Base-by-base conservation (phyloP, 1,140 invertebrate species). In the Ephestia elutella region DNA sequence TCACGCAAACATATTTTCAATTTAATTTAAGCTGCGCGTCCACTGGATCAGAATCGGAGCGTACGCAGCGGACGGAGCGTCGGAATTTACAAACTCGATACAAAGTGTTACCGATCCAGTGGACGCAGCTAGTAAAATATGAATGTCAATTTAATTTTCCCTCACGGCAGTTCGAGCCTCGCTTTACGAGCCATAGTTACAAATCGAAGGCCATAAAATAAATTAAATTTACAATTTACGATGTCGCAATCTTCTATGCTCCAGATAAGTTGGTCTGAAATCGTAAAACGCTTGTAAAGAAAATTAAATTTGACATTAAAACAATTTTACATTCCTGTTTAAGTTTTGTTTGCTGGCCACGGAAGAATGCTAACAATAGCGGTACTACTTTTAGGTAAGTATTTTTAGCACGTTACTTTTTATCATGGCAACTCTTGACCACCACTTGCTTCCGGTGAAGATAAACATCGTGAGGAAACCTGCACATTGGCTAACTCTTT, bases 211-310 rank as follows among this genome's bases (percentile, higher is more conserved):
- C 62, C 57, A 60, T 68, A 75, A 70, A 75, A 58, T 54, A 63
- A 67, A 66, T 60, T 21, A 57, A 68, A 70, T 70, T 68, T 70
- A 58, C 64, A 69, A 74, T 77, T 77, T 77, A 74, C 65, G 69
- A 67, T 67, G 71, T 70, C 68, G 62, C 71, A 71, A 76, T 70
- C 70, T 77, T 67, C 63, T 56, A 65, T 68, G 59, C 60, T 60
- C 20, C 65, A 65, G 64, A 70, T 71, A 70, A 69, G 66, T 59
- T 50, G 57, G 59, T 25, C 25, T 63, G 50, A 20, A 65, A 48
- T 70, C 73, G 66, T 75, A 75, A 75, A 73, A 73, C 18, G n/a
- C 51, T 56, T 32, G 65, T 73, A 75, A 75, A 73, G 20, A 54
- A 28, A 69, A 71, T 75, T 66, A 71, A 71, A 68, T 71, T 73